phyloP scores from a whole-genome alignment of 53 echinoderm and acorn worm genomes.

The Temnopleurus reevesii region DNA sequence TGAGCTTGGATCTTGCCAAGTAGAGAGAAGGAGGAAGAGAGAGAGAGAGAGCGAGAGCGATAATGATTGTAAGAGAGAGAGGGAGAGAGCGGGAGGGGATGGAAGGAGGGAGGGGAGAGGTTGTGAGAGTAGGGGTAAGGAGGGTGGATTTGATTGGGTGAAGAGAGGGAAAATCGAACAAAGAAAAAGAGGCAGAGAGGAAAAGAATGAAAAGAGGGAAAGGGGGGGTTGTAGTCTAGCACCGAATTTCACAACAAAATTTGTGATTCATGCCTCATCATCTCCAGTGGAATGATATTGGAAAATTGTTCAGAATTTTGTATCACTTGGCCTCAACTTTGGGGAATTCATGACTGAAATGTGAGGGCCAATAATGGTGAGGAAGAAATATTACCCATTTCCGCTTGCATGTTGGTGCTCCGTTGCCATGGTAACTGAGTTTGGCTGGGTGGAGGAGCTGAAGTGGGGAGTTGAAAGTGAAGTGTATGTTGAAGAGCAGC shows the following conservation, averaged over 20 bases:
- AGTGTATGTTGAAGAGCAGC: neutral
- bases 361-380: neutral
- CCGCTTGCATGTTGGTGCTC: neutral
- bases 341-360: conserved; percentile 34
- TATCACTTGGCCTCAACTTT: conserved; percentile 7
- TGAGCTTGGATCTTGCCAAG: conserved; percentile 14
- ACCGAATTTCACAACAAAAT: neutral
- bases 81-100: neutral
- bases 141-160: neutral
- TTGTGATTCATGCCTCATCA: neutral
- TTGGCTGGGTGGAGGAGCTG: neutral
- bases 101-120: neutral
- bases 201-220: neutral
- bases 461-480: neutral
- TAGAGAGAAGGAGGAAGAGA: neutral
- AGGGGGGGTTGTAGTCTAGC: neutral
- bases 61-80: neutral
- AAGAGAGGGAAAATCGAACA: neutral
- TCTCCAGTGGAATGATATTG: conserved; percentile 5
- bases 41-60: neutral
- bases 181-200: neutral
- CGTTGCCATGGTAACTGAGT: neutral
- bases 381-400: conserved; percentile 1
- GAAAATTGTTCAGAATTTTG: neutral
- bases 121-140: neutral